Conservation (phyloP, 2,888 invertebrate species). For the Caenorhabditis zanzibari region DNA sequence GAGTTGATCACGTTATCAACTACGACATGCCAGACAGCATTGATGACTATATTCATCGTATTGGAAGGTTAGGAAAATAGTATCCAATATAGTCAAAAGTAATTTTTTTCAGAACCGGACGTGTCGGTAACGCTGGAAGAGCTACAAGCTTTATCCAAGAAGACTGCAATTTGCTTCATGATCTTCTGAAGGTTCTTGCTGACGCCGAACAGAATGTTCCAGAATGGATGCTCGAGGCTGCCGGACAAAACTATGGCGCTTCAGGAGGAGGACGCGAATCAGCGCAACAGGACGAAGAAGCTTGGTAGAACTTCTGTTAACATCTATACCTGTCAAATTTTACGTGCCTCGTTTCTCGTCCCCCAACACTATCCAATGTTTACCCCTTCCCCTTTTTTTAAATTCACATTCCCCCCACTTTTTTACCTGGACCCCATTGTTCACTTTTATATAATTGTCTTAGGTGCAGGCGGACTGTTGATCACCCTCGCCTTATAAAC, state of each 20-base stretch:
- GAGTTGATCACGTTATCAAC: slow-evolving; percentile 85
- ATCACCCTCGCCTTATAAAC: slow-evolving; percentile 18
- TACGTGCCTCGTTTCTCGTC: background rate
- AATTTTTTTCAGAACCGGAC: slow-evolving; percentile 83
- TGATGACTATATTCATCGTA: slow-evolving; percentile 85
- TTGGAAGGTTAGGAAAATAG: slow-evolving; percentile 83
- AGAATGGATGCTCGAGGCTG: slow-evolving; percentile 42
- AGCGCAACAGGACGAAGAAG: slow-evolving; percentile 28
- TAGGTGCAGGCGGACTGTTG: background rate
- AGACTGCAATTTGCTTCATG: slow-evolving; percentile 87
- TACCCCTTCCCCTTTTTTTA: background rate
- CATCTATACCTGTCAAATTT: slow-evolving; percentile 27
- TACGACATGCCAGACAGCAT: slow-evolving; percentile 85
- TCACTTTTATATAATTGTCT: slow-evolving; percentile 6
- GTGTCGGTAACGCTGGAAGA: slow-evolving; percentile 85
- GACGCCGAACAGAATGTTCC: slow-evolving; percentile 63
- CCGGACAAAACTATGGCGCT: slow-evolving; percentile 18
- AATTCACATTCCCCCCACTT: background rate
- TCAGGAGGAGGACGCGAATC: slow-evolving; percentile 8
- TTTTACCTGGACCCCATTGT: slow-evolving; percentile 16
- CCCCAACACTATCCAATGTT: background rate
- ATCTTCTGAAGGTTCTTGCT: slow-evolving; percentile 39
- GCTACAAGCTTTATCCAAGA: slow-evolving; percentile 87
- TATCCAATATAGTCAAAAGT: background rate
- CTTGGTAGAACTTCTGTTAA: slow-evolving; percentile 22